Conservation (phyloP, 2,888 invertebrate genomes). For the Alloplasta piceator region DNA sequence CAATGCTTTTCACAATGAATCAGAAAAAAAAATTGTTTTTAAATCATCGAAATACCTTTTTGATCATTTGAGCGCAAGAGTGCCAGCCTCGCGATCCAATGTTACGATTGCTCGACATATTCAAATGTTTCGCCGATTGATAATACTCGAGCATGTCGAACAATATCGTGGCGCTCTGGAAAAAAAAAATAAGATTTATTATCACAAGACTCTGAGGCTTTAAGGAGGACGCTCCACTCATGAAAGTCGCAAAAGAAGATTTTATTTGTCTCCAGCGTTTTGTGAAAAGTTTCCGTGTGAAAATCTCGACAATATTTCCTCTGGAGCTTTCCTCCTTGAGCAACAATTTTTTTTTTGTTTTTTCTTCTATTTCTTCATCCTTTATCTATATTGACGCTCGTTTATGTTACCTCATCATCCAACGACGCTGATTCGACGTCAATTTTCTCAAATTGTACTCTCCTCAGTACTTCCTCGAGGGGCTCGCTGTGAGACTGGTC, state of each 20-base stretch:
- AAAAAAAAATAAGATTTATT: slow-evolving; percentile 59
- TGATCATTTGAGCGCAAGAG: slow-evolving; percentile 91
- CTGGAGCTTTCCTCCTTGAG: not conserved
- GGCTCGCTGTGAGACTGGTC: slow-evolving; percentile 90
- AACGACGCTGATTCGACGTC: slow-evolving; percentile 88
- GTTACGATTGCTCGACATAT: slow-evolving; percentile 90
- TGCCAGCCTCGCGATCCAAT: slow-evolving; percentile 93
- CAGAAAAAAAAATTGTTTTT: slow-evolving; percentile 48
- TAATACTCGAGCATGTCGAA: slow-evolving; percentile 97
- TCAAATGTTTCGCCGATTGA: slow-evolving; percentile 89
- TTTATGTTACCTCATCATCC: slow-evolving; percentile 88
- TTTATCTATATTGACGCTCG: not conserved
- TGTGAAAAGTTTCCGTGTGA: slow-evolving; percentile 6
- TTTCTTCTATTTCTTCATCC: not conserved
- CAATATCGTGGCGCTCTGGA: slow-evolving; percentile 87
- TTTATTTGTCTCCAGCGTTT: too few species aligned
- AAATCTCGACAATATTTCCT: not conserved
- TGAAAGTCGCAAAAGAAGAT: too few species aligned
- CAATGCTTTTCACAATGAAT: not conserved
- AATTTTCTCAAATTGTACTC: slow-evolving; percentile 89
- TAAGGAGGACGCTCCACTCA: too few species aligned
- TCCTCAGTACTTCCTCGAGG: slow-evolving; percentile 92
- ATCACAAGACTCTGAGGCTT: not conserved
- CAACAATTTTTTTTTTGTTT: not conserved
- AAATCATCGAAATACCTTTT: slow-evolving; percentile 85